Evolutionary conservation across 2,113 vertebrate genomes (phyloP).

Genomic region (Nettapus auritus): DNA sequence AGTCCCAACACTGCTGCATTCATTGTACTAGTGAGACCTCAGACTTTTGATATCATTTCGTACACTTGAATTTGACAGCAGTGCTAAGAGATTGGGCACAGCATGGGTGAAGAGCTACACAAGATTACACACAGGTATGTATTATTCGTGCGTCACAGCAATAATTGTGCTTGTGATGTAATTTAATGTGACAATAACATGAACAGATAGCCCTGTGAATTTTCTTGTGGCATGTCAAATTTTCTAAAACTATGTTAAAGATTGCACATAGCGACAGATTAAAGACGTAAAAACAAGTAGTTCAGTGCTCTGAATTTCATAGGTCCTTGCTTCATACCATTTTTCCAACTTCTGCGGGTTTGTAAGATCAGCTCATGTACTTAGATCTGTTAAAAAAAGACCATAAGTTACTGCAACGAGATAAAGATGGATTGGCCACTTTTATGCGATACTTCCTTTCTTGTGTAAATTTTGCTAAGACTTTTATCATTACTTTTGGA

Average conservation of each 20-base stretch:
- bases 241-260: background rate
- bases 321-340: background rate
- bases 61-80: background rate
- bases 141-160: background rate
- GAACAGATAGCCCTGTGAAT: background rate
- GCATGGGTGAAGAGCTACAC: background rate
- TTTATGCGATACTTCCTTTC: conserved; percentile 58
- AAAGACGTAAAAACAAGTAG: conserved; percentile 5
- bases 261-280: rapidly evolving
- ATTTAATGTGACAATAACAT: background rate
- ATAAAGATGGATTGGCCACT: conserved; percentile 56
- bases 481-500: conserved; percentile 48
- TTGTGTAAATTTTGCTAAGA: conserved; percentile 56
- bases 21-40: background rate
- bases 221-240: background rate
- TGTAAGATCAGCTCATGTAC: background rate
- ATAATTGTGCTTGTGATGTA: background rate
- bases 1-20: background rate
- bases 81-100: background rate
- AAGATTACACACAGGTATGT: background rate
- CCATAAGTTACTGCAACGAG: background rate
- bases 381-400: conserved; percentile 31
- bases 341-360: background rate
- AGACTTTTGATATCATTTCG: background rate
- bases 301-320: conserved; percentile 24